Percentiles rank a stretch among this genome's conserved stretches.
Evolutionary conservation across 2,113 vertebrate species (phyloP).

Genomic region (Larimichthys crocea): DNA sequence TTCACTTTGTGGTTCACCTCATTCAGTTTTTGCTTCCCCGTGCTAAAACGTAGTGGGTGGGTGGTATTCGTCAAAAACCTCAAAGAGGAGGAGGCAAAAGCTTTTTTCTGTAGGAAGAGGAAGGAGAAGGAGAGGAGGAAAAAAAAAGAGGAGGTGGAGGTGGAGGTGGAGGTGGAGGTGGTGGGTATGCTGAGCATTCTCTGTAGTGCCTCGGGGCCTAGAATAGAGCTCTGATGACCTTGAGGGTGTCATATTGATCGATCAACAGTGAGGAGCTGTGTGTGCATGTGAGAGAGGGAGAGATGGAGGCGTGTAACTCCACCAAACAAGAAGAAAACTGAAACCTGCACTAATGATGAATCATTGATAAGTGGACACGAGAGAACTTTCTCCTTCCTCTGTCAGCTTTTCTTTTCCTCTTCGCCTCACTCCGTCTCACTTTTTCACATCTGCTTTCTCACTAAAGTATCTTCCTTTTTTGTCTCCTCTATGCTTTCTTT

Average conservation of each 20-base stretch:
- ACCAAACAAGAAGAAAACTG: constrained; percentile 84
- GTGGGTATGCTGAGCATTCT: constrained; percentile 62
- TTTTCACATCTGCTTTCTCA: not conserved
- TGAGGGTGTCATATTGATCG: constrained; percentile 88
- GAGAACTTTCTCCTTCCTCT: constrained; percentile 53
- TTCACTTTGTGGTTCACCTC: constrained; percentile 19
- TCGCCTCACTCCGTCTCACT: not conserved
- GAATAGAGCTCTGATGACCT: constrained; percentile 85
- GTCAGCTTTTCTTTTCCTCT: constrained; percentile 5
- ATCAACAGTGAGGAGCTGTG: constrained; percentile 44
- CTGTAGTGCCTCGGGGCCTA: constrained; percentile 38
- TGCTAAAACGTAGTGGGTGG: constrained; percentile 15
- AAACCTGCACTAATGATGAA: constrained; percentile 88
- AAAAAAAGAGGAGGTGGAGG: not conserved
- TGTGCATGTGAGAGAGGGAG: constrained; percentile 38
- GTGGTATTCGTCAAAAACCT: constrained; percentile 28
- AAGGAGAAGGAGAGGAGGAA: constrained; percentile 6
- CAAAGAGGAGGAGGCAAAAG: constrained; percentile 34
- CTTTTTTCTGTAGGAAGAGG: constrained; percentile 40
- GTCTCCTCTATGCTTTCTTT: not conserved
- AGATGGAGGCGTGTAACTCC: constrained; percentile 66
- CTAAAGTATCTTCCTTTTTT: not conserved
- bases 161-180: constrained; percentile 27
- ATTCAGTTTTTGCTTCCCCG: constrained; percentile 31
- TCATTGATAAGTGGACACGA: constrained; percentile 87